These are phyloP conservation scores for Calcarius lapponicus DNA, from an alignment of 2,797 vertebrate genomes.

Conservation along the genomic window DNA sequence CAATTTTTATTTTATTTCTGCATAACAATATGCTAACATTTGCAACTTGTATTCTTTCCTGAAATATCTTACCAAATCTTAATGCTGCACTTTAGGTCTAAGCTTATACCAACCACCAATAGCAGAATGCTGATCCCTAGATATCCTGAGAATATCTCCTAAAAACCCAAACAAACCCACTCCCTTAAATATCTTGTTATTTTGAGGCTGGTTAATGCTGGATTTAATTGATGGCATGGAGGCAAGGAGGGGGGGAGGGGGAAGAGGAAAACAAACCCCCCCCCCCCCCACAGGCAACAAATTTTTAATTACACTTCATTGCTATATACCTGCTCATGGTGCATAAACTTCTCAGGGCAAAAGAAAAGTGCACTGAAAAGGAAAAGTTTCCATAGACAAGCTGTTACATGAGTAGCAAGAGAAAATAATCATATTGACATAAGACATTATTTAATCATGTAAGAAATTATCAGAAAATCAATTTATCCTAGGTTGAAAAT, in stretches of 20 bases:
- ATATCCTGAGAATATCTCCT: background rate
- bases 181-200: background rate
- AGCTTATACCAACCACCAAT: background rate
- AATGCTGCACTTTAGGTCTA: background rate
- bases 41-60: background rate
- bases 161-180: background rate
- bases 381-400: background rate
- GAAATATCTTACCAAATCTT: background rate
- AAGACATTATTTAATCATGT: constrained; percentile 44
- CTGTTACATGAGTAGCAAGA: background rate
- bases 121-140: background rate
- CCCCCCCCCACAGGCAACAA: background rate
- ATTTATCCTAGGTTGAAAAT: constrained; percentile 44
- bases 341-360: background rate
- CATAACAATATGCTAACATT: background rate
- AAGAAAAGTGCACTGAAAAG: background rate
- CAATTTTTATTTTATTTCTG: background rate
- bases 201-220: background rate
- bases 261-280: background rate
- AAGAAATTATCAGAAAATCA: constrained; percentile 41
- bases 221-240: background rate
- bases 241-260: fast-evolving
- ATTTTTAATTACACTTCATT: background rate
- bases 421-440: constrained; percentile 13
- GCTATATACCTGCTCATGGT: background rate